A percentile compares a stretch with the other conserved stretches of the same genome.
Conservation (phyloP, 2,888 invertebrate genomes). For the Thumatha senex region DNA sequence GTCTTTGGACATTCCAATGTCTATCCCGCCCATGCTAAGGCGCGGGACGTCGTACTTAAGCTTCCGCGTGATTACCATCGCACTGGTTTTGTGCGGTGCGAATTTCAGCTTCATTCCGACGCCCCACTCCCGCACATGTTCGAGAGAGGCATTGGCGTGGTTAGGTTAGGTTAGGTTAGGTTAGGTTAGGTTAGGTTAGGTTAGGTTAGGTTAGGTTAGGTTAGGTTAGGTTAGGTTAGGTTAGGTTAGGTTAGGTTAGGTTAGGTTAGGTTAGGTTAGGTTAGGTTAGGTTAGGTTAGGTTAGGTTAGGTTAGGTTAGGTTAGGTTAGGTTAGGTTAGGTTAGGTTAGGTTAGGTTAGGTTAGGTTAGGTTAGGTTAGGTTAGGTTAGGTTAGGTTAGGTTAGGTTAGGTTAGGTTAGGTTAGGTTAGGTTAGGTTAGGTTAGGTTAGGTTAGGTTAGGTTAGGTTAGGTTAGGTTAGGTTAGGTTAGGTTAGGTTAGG, state of each 20-base stretch:
- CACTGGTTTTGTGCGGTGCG: too few relatives aligned
- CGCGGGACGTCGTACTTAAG: too few relatives aligned
- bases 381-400: slow-evolving; percentile 21
- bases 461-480: slow-evolving; percentile 7
- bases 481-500: slow-evolving; percentile 6
- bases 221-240: slow-evolving; percentile 6
- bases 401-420: slow-evolving; percentile 11
- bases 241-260: slow-evolving; percentile 11
- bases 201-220: slow-evolving; percentile 5
- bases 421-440: slow-evolving; percentile 7
- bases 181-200: slow-evolving; percentile 5
- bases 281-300: slow-evolving; percentile 8
- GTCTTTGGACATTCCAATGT: too few relatives aligned
- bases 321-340: slow-evolving; percentile 3
- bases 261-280: slow-evolving; percentile 13
- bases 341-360: slow-evolving; percentile 8
- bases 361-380: slow-evolving; percentile 12
- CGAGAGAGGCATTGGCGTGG: slow-evolving; percentile 6
- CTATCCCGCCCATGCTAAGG: too few relatives aligned
- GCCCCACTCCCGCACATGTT: too few relatives aligned
- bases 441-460: slow-evolving; percentile 7
- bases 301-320: slow-evolving; percentile 9
- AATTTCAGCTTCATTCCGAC: too few relatives aligned
- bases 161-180: slow-evolving; percentile 13
- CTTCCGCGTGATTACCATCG: too few relatives aligned